These are phyloP conservation scores for Prosapia bicincta DNA, from an alignment of 2,888 invertebrate species.

Conservation along the genomic window DNA sequence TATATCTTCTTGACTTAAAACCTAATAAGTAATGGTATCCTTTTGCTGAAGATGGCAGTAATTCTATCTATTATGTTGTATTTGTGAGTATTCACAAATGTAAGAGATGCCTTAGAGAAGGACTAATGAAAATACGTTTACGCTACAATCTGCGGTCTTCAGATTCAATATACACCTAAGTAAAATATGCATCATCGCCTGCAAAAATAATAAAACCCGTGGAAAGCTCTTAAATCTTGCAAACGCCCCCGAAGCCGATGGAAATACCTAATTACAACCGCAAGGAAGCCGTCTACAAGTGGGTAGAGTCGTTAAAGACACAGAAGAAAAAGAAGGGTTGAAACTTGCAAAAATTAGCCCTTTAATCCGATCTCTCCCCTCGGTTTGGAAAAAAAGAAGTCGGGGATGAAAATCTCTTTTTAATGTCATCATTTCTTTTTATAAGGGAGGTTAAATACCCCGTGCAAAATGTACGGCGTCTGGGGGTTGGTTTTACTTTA, in stretches of 20 bases:
- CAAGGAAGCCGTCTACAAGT: background rate
- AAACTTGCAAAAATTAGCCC: conserved; percentile 28
- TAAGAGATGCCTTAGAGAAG: too few species aligned
- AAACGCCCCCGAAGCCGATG: background rate
- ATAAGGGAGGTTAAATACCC: conserved; percentile 32
- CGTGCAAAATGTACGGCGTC: conserved; percentile 31
- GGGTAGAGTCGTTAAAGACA: background rate
- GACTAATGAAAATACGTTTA: too few species aligned
- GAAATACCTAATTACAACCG: background rate
- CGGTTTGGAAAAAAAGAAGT: conserved; percentile 12
- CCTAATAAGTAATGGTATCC: too few species aligned
- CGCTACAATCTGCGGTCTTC: too few species aligned
- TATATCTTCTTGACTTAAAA: too few species aligned
- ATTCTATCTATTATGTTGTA: too few species aligned
- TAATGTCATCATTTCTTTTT: conserved; percentile 35
- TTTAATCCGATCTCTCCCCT: conserved; percentile 25
- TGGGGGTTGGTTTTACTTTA: conserved; percentile 29
- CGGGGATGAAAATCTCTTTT: conserved; percentile 37
- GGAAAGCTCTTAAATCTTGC: background rate
- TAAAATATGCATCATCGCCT: background rate
- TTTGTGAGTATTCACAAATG: too few species aligned
- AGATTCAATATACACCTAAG: too few species aligned
- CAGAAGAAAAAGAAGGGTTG: conserved; percentile 14
- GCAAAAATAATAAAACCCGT: background rate
- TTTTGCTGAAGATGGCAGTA: too few species aligned